Conservation (phyloP, 2,113 vertebrate genomes). For the Leptocoma aspasia region DNA sequence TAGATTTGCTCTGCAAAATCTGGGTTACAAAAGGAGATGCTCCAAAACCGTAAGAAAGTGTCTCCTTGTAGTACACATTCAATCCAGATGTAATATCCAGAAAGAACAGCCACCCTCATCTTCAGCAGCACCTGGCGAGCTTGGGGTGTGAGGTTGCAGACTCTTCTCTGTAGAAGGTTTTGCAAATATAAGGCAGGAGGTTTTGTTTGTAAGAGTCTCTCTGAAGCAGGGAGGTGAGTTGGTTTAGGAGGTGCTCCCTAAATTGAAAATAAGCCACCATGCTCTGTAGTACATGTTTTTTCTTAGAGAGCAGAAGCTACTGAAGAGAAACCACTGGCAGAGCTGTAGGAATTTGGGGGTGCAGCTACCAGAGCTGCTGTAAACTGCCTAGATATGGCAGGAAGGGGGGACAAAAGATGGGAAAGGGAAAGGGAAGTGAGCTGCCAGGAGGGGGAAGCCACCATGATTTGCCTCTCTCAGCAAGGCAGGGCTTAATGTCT, state of each 20-base stretch:
- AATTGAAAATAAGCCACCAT: background rate
- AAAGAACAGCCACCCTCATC: background rate
- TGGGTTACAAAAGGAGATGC: background rate
- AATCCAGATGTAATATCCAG: background rate
- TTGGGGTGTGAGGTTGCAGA: background rate
- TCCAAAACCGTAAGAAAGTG: background rate
- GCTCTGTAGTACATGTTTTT: background rate
- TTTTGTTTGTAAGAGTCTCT: background rate
- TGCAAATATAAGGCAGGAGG: background rate
- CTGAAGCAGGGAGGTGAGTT: background rate
- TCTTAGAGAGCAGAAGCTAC: background rate
- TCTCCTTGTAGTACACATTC: rapidly evolving
- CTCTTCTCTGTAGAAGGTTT: background rate
- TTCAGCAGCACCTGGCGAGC: background rate
- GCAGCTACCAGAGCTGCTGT: background rate
- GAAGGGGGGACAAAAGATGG: background rate
- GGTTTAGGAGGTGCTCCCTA: background rate
- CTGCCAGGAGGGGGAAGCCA: background rate
- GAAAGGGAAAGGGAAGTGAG: background rate
- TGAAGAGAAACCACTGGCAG: background rate
- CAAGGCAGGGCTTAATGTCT: background rate
- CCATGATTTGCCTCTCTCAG: background rate
- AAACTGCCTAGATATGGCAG: background rate
- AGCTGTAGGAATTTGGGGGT: background rate
- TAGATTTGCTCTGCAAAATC: background rate